These are phyloP conservation scores for Marisa cornuarietis DNA, from an alignment of 1,140 invertebrate genomes.

Conservation along the genomic window DNA sequence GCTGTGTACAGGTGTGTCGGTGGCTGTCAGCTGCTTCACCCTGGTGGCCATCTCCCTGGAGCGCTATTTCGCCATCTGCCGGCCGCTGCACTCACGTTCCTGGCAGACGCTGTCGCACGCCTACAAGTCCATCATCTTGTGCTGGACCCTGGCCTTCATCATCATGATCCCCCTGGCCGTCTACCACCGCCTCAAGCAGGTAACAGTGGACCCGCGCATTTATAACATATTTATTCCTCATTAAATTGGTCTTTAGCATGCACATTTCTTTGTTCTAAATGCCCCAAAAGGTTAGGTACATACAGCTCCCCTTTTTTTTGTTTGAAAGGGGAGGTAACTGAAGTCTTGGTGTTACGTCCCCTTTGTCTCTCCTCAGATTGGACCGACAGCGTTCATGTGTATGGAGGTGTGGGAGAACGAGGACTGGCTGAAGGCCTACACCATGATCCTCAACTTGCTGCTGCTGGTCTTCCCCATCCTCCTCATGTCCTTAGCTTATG, in stretches of 20 bases:
- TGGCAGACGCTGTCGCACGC: slow-evolving; percentile 92
- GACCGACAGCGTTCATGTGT: slow-evolving; percentile 32
- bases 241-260: no score
- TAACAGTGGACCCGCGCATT: background rate
- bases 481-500: slow-evolving; percentile 73
- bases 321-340: no score
- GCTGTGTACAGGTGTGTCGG: slow-evolving; percentile 78
- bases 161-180: slow-evolving; percentile 76
- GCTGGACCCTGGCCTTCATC: slow-evolving; percentile 48
- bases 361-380: background rate
- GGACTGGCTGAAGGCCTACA: slow-evolving; percentile 75
- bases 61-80: slow-evolving; percentile 90
- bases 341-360: no score
- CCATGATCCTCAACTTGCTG: slow-evolving; percentile 78
- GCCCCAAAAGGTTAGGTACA: no score
- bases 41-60: slow-evolving; percentile 89
- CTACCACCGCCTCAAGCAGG: slow-evolving; percentile 33
- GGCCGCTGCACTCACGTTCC: slow-evolving; percentile 73
- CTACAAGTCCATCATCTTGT: slow-evolving; percentile 73
- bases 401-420: slow-evolving; percentile 50
- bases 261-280: no score
- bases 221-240: no score
- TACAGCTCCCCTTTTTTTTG: no score
- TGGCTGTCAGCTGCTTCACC: slow-evolving; percentile 89
- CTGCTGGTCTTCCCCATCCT: slow-evolving; percentile 79